Base-by-base conservation (phyloP, 2,888 invertebrate genomes). In the Gymnoscelis rufifasciata region DNA sequence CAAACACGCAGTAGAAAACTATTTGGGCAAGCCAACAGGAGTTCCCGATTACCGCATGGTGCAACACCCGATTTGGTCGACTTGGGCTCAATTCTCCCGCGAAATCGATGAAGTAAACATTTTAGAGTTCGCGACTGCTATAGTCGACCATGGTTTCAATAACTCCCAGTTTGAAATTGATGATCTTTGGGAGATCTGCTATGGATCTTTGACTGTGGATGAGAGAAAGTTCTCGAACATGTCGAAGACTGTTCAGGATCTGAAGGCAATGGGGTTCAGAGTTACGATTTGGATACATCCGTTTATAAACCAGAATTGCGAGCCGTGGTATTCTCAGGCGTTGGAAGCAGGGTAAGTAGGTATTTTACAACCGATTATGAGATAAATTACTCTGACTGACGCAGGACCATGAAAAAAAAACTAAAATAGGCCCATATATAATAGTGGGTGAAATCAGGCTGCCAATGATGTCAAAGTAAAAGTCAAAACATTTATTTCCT, bases 241-340 rank as follows among this genome's bases (percentile, higher is more conserved):
- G 11, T 88, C 83, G 7, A 67, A 82, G 11, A 89, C 94, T 2
- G 89, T 93, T 0, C 68, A 81, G 10, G 78, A 90, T 14, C 70
- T 96, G 1, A 92, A 93, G 60, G 69, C 69, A 0, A 67, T 90
- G 57, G 93, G 93, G 0, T 95, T 93, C 68, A 90, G 94, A 1
- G 93, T 94, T 0, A 94, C 95, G 0, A 79, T 96, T 1, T 97
- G 96, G 96, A 90, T 93, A 10, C 96, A 96, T 89, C 96, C 96
- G 0, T 97, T 97, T 63, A 93, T 96, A 11, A 94, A 96, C 66
- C 87, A 83, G 43, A 90, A 91, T 43, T 95, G 95, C 62, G 86
- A 89, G 2, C 88, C 90, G 0, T 90, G 89, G 60, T 92, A 91
- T 54, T 65, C 88, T 0, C 83, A 90, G 19, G 92, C 92, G 6